Percentiles rank a stretch among this genome's conserved stretches.
Evolutionary conservation across 2,113 vertebrate genomes (phyloP).

Genomic region (Amia ocellicauda): DNA sequence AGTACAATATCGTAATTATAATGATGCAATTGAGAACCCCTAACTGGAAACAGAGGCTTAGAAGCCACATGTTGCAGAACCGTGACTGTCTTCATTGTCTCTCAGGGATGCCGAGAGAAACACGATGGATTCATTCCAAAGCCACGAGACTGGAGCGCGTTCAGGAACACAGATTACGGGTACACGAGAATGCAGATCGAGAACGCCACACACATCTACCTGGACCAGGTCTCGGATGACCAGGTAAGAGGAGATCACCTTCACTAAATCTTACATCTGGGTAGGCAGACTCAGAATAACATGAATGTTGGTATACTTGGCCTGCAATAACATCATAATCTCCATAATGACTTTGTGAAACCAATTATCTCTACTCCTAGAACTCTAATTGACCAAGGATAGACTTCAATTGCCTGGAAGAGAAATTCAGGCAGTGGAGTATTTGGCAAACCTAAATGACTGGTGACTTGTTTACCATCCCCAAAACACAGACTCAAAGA

Average conservation of each 20-base stretch:
- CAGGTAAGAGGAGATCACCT: conserved; percentile 60
- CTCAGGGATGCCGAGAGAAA: conserved; percentile 77
- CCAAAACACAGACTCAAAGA: no score
- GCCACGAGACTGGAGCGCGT: conserved; percentile 74
- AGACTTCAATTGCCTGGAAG: no score
- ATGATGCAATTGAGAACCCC: background rate
- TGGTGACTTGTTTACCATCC: no score
- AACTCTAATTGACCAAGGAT: no score
- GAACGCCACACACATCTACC: conserved; percentile 73
- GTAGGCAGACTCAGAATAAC: background rate
- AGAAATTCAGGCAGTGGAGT: no score
- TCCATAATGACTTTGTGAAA: no score
- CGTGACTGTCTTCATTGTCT: conserved; percentile 6
- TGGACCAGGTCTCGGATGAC: conserved; percentile 86
- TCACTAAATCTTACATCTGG: background rate
- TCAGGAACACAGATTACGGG: conserved; percentile 77
- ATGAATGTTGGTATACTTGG: no score
- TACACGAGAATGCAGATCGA: conserved; percentile 74
- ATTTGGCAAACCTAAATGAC: no score
- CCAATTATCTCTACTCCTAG: no score
- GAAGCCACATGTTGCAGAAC: background rate
- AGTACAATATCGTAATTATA: conserved; percentile 7
- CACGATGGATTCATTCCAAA: conserved; percentile 71
- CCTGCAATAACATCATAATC: no score
- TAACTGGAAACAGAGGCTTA: background rate